These are phyloP conservation scores for Pseudococcus longispinus DNA, from an alignment of 2,888 invertebrate genomes.

Conservation along the genomic window DNA sequence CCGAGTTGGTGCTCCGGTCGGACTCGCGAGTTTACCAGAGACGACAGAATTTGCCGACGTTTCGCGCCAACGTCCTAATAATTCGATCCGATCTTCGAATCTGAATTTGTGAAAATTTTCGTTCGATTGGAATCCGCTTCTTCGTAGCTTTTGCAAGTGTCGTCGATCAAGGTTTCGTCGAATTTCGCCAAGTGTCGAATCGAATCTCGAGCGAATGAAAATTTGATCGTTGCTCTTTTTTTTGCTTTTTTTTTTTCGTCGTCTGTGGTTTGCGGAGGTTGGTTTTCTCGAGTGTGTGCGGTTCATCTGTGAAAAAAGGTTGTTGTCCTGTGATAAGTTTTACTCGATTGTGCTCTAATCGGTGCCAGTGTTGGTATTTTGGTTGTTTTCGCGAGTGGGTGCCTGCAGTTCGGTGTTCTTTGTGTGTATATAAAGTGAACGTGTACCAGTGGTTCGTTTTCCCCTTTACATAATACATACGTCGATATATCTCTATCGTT, in stretches of 20 bases:
- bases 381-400: background rate
- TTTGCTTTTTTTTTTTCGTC: background rate
- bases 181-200: background rate
- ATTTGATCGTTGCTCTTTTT: background rate
- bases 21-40: background rate
- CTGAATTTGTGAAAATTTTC: background rate
- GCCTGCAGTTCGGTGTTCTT: background rate
- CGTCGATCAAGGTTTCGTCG: background rate
- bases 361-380: background rate
- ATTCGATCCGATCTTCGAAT: background rate
- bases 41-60: background rate
- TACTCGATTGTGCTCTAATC: background rate
- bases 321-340: background rate
- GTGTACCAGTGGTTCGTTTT: background rate
- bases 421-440: background rate
- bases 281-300: background rate
- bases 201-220: background rate
- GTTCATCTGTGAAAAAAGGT: background rate
- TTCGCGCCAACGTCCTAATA: background rate
- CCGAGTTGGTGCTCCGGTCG: background rate
- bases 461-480: too few species aligned
- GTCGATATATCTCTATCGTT: background rate
- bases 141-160: background rate
- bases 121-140: background rate
- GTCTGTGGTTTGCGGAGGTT: background rate